Percentiles rank a stretch among this genome's conserved stretches.
phyloP scores from a whole-genome alignment of 2,797 vertebrate species.

The Dicrostonyx torquatus region DNA sequence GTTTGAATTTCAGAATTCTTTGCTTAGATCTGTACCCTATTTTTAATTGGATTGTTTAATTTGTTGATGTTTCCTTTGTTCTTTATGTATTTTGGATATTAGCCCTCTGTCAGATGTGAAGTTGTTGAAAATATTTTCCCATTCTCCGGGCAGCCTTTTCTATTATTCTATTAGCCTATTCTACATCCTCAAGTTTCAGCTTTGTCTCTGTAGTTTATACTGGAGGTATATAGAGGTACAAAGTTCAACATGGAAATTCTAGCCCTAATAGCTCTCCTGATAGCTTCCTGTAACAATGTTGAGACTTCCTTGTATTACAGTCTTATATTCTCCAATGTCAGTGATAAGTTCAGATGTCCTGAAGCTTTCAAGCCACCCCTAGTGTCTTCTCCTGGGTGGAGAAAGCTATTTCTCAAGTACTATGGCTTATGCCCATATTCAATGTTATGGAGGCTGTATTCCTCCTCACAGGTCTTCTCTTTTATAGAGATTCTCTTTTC shows the following conservation, averaged over 20 bases:
- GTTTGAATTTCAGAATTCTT: neutral
- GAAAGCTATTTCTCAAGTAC: neutral
- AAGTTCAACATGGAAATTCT: neutral
- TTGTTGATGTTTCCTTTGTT: neutral
- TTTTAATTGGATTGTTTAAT: neutral
- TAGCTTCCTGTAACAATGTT: neutral
- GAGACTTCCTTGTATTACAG: neutral
- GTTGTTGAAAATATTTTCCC: neutral
- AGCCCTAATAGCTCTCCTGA: neutral
- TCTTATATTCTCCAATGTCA: neutral
- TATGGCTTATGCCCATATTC: neutral
- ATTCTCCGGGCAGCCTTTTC: neutral
- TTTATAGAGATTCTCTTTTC: neutral
- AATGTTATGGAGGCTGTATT: neutral
- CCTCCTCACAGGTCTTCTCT: neutral
- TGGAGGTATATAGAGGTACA: neutral
- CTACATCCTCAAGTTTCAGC: neutral
- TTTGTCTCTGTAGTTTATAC: neutral
- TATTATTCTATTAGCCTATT: neutral
- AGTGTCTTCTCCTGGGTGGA: neutral
- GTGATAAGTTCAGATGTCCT: neutral
- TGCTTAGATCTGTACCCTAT: neutral
- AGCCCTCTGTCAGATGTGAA: neutral
- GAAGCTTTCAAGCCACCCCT: neutral
- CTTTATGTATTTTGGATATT: neutral